Evolutionary conservation across 1,140 invertebrate genomes (phyloP).

Genomic region (Watersipora subatra): DNA sequence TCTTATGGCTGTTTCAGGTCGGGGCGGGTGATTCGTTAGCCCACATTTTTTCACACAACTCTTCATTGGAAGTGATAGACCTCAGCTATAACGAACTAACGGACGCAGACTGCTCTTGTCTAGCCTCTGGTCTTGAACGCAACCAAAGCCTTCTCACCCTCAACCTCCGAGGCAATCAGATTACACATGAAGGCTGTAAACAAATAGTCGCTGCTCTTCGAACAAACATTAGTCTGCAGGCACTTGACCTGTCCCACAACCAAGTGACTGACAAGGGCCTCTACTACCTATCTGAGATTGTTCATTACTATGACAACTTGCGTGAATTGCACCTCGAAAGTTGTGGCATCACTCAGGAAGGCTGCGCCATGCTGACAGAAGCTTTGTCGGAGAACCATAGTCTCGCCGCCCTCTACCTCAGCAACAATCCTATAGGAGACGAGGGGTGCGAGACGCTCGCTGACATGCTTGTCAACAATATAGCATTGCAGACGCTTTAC

Average conservation of each 20-base stretch:
- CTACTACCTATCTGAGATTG: constrained; percentile 21
- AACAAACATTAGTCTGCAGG: constrained; percentile 18
- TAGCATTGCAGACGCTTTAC: constrained; percentile 25
- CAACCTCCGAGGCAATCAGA: constrained; percentile 10
- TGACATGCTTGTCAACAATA: constrained; percentile 23
- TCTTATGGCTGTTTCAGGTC: constrained; percentile 7
- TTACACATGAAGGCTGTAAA: constrained; percentile 20
- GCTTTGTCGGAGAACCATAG: constrained; percentile 24
- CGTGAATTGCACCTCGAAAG: constrained; percentile 30
- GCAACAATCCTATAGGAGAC: constrained; percentile 30
- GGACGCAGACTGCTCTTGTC: not conserved
- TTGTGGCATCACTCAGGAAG: constrained; percentile 25
- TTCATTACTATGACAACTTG: constrained; percentile 20
- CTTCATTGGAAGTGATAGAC: not conserved
- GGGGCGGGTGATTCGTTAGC: not conserved
- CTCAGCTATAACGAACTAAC: not conserved
- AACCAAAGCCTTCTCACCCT: not conserved
- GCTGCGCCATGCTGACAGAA: constrained; percentile 22
- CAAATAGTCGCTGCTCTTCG: constrained; percentile 17
- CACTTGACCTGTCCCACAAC: constrained; percentile 29
- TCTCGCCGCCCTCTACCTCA: constrained; percentile 26
- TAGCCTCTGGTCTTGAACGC: not conserved
- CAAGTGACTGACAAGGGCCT: constrained; percentile 25
- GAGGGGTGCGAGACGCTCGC: constrained; percentile 23
- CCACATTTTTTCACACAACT: too few species aligned